Evolutionary conservation across 2,888 invertebrate species (phyloP).

Genomic region (Leucophenga montana): DNA sequence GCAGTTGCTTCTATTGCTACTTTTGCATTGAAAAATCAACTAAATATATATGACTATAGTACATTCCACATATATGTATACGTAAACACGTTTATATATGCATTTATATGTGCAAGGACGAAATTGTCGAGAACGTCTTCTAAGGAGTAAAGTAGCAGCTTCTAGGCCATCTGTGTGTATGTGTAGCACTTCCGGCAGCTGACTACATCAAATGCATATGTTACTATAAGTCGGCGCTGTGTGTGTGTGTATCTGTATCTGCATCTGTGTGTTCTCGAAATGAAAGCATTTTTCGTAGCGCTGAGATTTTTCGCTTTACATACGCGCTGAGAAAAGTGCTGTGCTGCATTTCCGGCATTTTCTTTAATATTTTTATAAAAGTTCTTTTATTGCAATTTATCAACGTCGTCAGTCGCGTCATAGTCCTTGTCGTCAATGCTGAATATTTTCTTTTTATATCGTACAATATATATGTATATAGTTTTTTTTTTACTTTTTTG

Average conservation of each 20-base stretch:
- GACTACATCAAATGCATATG: slow-evolving; percentile 3
- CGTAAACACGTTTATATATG: too few relatives aligned
- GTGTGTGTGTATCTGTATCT: too few relatives aligned
- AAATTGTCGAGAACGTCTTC: background rate
- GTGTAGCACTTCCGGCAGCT: slow-evolving; percentile 42
- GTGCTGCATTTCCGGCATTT: slow-evolving; percentile 59
- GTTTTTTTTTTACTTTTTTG: background rate
- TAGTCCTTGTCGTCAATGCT: background rate
- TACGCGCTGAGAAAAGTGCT: slow-evolving; percentile 13
- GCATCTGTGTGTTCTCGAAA: slow-evolving; percentile 43
- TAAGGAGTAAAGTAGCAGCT: background rate
- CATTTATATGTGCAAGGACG: background rate
- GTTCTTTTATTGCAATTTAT: slow-evolving; percentile 56
- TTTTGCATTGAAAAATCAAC: slow-evolving; percentile 12
- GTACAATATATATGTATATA: too few relatives aligned
- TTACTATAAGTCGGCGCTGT: too few relatives aligned
- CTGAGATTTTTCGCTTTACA: slow-evolving; percentile 48
- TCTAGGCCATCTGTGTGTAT: slow-evolving; percentile 11
- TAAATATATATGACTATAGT: background rate
- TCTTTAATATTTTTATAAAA: slow-evolving; percentile 29
- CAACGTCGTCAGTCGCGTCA: slow-evolving; percentile 6
- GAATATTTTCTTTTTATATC: background rate
- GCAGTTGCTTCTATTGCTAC: background rate
- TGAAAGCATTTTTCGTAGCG: slow-evolving; percentile 54
- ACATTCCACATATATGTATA: too few relatives aligned